phyloP scores from a whole-genome alignment of 2,113 vertebrate species.

The Platycercus adscitus region DNA sequence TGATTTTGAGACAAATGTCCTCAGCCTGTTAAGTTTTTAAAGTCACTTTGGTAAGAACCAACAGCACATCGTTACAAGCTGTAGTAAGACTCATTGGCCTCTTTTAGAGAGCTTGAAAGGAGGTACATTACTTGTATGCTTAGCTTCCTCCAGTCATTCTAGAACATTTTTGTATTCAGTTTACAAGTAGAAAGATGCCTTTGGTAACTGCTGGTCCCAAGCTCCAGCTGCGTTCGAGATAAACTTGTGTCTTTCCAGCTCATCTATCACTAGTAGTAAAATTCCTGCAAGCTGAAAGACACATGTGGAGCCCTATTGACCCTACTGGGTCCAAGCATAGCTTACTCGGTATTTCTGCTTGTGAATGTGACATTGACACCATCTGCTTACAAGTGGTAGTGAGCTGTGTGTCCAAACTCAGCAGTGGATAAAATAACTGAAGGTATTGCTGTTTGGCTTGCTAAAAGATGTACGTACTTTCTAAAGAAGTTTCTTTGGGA shows the following conservation, averaged over 20 bases:
- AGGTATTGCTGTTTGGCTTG: not conserved
- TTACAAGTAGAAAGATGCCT: not conserved
- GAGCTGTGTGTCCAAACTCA: not conserved
- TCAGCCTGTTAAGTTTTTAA: not conserved
- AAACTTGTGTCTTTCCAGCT: not conserved
- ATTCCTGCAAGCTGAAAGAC: not conserved
- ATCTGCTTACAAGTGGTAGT: not conserved
- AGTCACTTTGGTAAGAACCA: not conserved
- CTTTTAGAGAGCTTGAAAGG: not conserved
- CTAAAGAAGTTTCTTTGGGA: not conserved
- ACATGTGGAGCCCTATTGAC: not conserved
- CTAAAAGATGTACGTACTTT: not conserved
- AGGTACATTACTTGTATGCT: not conserved
- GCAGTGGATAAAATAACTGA: not conserved
- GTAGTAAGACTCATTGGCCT: not conserved
- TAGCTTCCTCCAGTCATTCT: not conserved
- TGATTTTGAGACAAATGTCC: not conserved
- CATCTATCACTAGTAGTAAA: not conserved
- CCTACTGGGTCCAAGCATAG: not conserved
- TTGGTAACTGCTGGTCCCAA: not conserved
- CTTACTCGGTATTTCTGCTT: not conserved
- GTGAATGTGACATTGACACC: not conserved
- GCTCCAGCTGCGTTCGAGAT: not conserved
- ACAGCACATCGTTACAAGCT: not conserved
- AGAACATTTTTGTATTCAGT: not conserved